Evolutionary conservation across 2,797 vertebrate species (phyloP), one percentile per base, ranked within the genome.

Genomic region (Anas bahamensis): DNA sequence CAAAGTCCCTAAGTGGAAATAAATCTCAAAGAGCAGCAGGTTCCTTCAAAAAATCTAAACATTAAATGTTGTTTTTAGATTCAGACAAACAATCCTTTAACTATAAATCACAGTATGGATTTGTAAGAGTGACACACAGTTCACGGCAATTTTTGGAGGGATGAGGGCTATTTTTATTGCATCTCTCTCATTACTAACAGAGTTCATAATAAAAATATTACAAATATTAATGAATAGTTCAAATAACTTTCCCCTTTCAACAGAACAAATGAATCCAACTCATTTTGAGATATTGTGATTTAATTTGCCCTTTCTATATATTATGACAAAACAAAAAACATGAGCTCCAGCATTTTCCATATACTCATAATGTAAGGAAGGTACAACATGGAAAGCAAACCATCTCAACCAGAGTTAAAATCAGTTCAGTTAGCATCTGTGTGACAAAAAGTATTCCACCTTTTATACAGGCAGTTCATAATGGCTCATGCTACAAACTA

Each of bases 371-470:
- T 21, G 80, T 19, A 75, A 4, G 3, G 52, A 89, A 76, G 1
- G 7, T 44, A 83, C 73, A 37, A 68, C 57, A 9, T 46, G 31
- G 66, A 81, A 88, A 14, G 22, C 42, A 75, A 90, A 73, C 42
- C 55, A 44, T 37, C 56, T 70, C 64, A 89, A 78, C 65, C 28
- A 66, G 71, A 85, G 76, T 0, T 89, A 44, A 86, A 64, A 92
- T 68, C 59, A 80, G 60, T 78, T 93, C 92, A 91, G 86, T 90
- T 13, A 1, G 42, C 72, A 95, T 77, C 64, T 81, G 59, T 55
- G 72, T 71, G 66, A 97, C 26, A 97, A 97, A 96, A 94, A 97
- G 90, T 90, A 95, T 90, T 97, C 78, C 70, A 94, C 71, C 55
- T 69, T 91, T 89, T 76, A 80, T 72, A 37, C 1, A 89, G 83